Evolutionary conservation across 2,113 vertebrate genomes (phyloP).

Genomic region (Psephotus haematonotus): DNA sequence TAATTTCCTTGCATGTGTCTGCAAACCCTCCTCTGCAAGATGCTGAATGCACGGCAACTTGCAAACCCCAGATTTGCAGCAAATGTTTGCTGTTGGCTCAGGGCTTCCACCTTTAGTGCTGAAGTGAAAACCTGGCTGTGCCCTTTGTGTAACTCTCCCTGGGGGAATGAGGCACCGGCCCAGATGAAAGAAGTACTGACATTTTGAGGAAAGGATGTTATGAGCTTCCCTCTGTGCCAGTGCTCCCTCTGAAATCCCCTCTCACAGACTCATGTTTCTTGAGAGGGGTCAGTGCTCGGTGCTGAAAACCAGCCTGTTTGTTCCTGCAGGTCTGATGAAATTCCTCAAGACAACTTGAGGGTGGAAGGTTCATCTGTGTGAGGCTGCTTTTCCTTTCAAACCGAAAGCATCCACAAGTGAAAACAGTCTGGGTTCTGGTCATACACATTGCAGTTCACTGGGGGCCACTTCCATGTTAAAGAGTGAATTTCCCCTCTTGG

Average conservation of each 20-base stretch:
- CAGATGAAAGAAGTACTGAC: not conserved
- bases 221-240: not conserved
- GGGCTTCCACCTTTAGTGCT: not conserved
- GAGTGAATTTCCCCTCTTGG: not conserved
- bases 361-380: not conserved
- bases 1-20: not conserved
- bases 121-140: not conserved
- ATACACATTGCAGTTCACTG: not conserved
- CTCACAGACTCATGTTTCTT: constrained; percentile 1
- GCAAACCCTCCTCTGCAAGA: not conserved
- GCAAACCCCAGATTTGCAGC: not conserved
- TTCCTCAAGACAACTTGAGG: not conserved
- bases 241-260: not conserved
- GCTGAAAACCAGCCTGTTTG: constrained; percentile 19
- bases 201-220: not conserved
- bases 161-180: not conserved
- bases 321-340: constrained; percentile 24
- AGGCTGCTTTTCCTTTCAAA: not conserved
- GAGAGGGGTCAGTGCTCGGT: not conserved
- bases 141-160: not conserved
- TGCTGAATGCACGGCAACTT: not conserved
- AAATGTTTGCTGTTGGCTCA: not conserved
- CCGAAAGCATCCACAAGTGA: not conserved
- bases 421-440: not conserved
- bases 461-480: not conserved